Percentiles rank a stretch among this genome's conserved stretches.
Conservation (phyloP, 2,113 vertebrate genomes). For the Stigmatopora argus region DNA sequence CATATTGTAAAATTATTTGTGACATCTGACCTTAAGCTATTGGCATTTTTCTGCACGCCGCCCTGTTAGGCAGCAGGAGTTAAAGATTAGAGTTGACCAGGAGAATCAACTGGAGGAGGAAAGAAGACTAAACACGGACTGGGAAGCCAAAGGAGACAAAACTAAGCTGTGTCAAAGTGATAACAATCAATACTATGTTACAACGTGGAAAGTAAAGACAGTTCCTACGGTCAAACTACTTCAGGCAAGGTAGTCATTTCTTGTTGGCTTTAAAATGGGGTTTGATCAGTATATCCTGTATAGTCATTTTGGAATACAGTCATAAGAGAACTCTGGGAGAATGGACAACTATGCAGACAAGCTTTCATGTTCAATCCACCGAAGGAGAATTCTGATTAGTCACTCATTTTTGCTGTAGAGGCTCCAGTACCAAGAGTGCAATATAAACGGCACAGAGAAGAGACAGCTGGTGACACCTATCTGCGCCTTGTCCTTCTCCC, state of each 20-base stretch:
- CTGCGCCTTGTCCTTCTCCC: conserved; percentile 4
- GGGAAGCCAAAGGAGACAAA: background rate
- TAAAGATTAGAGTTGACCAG: background rate
- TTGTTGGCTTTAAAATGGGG: background rate
- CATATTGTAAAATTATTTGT: background rate
- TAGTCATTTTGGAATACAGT: background rate
- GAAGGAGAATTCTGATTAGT: conserved; percentile 3
- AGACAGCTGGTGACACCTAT: conserved; percentile 30
- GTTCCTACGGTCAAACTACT: background rate
- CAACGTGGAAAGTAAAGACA: background rate
- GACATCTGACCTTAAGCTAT: background rate
- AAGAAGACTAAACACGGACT: background rate
- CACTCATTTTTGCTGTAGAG: conserved; percentile 3
- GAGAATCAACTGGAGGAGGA: background rate
- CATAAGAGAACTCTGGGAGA: background rate
- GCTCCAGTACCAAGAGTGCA: conserved; percentile 45
- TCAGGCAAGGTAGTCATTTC: background rate
- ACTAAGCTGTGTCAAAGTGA: background rate
- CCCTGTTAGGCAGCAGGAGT: background rate
- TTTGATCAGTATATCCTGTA: background rate
- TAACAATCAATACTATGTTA: background rate
- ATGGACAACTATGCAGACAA: background rate
- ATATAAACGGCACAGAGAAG: conserved; percentile 32
- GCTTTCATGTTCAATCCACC: conserved; percentile 8
- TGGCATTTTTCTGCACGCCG: background rate